These are phyloP conservation scores for Alosa alosa DNA, from an alignment of 2,113 vertebrate species.

Conservation along the genomic window DNA sequence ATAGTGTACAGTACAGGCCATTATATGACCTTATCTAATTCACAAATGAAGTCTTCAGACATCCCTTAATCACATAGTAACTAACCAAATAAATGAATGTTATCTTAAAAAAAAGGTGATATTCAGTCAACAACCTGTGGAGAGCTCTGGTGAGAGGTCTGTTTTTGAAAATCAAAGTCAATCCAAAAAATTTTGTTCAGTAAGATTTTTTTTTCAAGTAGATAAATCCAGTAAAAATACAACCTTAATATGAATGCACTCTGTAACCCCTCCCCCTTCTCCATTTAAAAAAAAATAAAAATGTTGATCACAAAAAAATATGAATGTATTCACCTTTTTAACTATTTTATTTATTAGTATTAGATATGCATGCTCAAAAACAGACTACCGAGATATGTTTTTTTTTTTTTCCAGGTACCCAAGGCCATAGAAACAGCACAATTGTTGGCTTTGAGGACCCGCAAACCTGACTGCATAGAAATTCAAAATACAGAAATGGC, in stretches of 20 bases:
- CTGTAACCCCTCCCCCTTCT: background rate
- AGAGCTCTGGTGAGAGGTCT: background rate
- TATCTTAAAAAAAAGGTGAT: background rate
- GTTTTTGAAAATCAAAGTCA: background rate
- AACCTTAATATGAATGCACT: background rate
- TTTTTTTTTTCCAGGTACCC: background rate
- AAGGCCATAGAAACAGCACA: background rate
- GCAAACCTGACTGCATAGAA: background rate
- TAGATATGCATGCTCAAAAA: background rate
- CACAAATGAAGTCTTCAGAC: background rate
- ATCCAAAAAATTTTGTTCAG: background rate
- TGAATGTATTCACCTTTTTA: background rate
- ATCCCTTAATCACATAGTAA: background rate
- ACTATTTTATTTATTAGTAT: constrained; percentile 1
- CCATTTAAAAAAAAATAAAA: too few species aligned
- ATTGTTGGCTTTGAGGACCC: background rate
- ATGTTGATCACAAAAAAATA: background rate
- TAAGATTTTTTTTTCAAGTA: background rate
- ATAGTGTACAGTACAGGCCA: background rate
- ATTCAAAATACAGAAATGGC: constrained; percentile 84
- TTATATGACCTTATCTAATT: background rate
- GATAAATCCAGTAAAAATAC: background rate
- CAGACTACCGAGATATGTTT: background rate
- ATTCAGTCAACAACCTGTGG: background rate
- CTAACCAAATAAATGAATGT: background rate